These are phyloP conservation scores for Aphelenchoides besseyi DNA, from an alignment of 1,140 invertebrate genomes.

Conservation along the genomic window DNA sequence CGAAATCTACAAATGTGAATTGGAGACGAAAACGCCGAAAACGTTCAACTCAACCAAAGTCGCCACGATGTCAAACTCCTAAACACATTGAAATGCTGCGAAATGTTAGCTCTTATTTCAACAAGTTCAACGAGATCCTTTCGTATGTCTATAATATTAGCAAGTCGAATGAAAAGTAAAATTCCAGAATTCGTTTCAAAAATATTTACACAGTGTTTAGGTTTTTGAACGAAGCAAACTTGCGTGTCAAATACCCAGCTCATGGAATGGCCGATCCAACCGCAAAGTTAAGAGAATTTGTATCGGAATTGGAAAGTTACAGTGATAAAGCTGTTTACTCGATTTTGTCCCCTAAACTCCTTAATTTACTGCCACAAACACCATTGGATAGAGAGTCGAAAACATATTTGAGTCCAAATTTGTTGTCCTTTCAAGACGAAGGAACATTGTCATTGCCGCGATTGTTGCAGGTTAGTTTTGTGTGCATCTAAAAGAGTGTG, in stretches of 20 bases:
- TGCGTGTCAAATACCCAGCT: neutral
- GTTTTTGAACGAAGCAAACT: slow-evolving; percentile 6
- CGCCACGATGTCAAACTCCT: neutral
- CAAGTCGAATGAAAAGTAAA: slow-evolving; percentile 14
- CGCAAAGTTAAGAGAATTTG: neutral
- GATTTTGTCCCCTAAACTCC: slow-evolving; percentile 2
- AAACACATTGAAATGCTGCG: slow-evolving; percentile 4
- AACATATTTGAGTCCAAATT: neutral
- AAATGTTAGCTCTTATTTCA: slow-evolving; percentile 2
- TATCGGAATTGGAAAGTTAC: slow-evolving; percentile 7
- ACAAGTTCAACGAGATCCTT: slow-evolving; percentile 4
- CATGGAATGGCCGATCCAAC: neutral
- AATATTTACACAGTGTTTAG: no score
- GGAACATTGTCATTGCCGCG: slow-evolving; percentile 14
- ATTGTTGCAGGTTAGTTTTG: slow-evolving; percentile 10
- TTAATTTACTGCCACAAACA: slow-evolving; percentile 17
- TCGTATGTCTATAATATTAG: neutral
- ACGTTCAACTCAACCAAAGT: neutral
- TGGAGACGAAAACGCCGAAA: neutral
- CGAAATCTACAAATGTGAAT: neutral
- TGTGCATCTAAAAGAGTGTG: neutral
- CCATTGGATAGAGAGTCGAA: slow-evolving; percentile 16
- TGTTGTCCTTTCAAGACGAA: slow-evolving; percentile 16
- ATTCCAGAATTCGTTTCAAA: no score
- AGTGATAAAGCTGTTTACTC: slow-evolving; percentile 17